Evolutionary conservation across 1,140 invertebrate species (phyloP), one percentile per base, ranked within the genome.

Genomic region (Sitophilus oryzae): DNA sequence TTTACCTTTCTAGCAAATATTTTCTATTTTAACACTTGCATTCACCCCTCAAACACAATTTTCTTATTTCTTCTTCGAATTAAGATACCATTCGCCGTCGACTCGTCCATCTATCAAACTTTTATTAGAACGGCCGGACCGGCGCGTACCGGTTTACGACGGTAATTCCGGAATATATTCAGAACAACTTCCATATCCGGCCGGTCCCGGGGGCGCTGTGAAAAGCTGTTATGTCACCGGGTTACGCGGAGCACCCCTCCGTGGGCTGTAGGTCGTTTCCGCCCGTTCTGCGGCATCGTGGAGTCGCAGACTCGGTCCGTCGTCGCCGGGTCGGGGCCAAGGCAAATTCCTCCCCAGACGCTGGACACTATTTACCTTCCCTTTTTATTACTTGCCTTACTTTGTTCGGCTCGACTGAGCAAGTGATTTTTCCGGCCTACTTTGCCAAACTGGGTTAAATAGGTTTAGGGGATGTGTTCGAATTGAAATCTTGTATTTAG

Each of bases 201-300:
- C n/a, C n/a, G 15, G 21, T 42, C 53, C 19, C 53, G 23, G 16
- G 53, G 40, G 53, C 10, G 53, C 53, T 36, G 53, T 56, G 53
- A 56, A 56, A 56, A 56, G 53, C 46, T 56, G 53, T 56, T 56
- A 56, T 56, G 53, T 56, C 53, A 49, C 53, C 40, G 46, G 44
- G 53, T 49, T 56, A 56, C 53, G 48, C 49, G 53, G 53, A 56
- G 44, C 53, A 49, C 49, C 53, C 53, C 53, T 48, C 35, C 46
- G 53, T 56, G 53, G 30, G 44, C 53, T 43, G 53, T 56, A 44
- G 21, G 14, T 16, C 36, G n/a, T n/a, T n/a, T n/a, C n/a, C n/a
- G n/a, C n/a, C n/a, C n/a, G n/a, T n/a, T n/a, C n/a, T n/a, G n/a
- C n/a, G n/a, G n/a, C n/a, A n/a, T n/a, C n/a, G n/a, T n/a, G n/a